Evolutionary conservation across 2,797 vertebrate species (phyloP), one percentile per base, ranked within the genome.

Genomic region (Smutsia gigantea): DNA sequence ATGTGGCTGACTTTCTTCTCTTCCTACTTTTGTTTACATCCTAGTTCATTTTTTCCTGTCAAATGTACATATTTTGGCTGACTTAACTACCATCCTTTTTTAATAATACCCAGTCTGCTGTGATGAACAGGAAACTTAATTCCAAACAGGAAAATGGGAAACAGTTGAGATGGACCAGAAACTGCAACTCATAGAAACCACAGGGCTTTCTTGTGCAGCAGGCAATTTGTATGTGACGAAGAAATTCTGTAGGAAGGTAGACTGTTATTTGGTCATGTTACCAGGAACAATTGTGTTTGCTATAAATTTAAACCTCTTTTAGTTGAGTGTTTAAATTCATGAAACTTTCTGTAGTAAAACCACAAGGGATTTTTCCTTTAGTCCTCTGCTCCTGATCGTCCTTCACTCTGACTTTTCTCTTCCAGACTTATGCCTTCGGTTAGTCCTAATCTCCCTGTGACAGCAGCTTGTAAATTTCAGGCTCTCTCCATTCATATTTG

Each of bases 401-500:
- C 84, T 84, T 90, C 64, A 79, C 78, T 92, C 89, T 63, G 72
- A 68, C 23, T 94, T 95, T 87, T 82, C 64, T 87, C 57, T 53
- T 85, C 95, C 79, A 92, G 64, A 96, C 12, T 7, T 59, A 69
- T 77, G 84, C 94, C 84, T 92, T 68, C 96, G 93, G 94, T 94
- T 87, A 88, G 69, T 74, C 90, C 84, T 94, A 94, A 97, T 97
- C 94, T 92, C 93, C 77, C 89, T 66, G 66, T 97, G 97, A 96
- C 93, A 89, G 90, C 84, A 96, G 97, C 85, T 97, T 95, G 63
- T 93, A 97, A 96, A 97, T 95, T 94, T 96, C 91, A 64, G 92
- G 66, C 57, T 96, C 89, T 87, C 92, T 93, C 92, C 77, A 86
- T 97, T 94, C 96, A 85, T 71, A 74, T 96, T 87, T 88, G 89